Base-by-base conservation (phyloP, 2,113 vertebrate species). In the Pavo muticus region DNA sequence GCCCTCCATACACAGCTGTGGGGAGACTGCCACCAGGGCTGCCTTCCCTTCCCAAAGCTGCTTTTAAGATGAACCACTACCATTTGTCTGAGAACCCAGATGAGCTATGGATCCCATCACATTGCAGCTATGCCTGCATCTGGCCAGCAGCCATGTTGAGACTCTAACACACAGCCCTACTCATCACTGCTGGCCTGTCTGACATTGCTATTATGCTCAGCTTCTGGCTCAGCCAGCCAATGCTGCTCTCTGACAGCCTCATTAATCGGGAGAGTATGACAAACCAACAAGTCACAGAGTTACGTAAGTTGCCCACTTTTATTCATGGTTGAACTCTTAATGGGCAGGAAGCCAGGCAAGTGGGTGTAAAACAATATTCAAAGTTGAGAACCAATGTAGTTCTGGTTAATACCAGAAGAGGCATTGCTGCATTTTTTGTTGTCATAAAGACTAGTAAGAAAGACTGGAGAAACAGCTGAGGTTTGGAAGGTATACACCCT, bases 131-230 rank as follows among this genome's bases (percentile, higher is more conserved):
- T 44, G 42, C n/a, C 70, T 30, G 57, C 3, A 5, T 30, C 57
- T 45, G 67, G 30, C 88, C 48, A n/a, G 17, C 23, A n/a, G 64
- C 32, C 44, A 39, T 52, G 20, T 0, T 13, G 64, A 56, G 32
- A 40, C 14, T 29, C 73, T 64, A 68, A 64, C 20, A 6, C 2
- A 3, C 60, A 7, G 47, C 47, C 20, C 63, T 72, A 47, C 37
- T 29, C 4, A 0, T 50, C 59, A 15, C 35, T 37, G 0, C 2
- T 11, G 44, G 13, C 60, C 37, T 61, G 16, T 12, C 59, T 25
- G 47, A 35, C 21, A 9, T 3, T 6, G 14, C 52, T 61, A n/a
- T 11, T 14, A 5, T 6, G 16, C 54, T 68, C 3, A 3, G 52
- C 35, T 68, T 37, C 54, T 37, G 25, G 47, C 56, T 50, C 44